Percentiles rank a stretch among this genome's conserved stretches.
phyloP scores from a whole-genome alignment of 2,113 vertebrate species.

The Ictalurus furcatus region DNA sequence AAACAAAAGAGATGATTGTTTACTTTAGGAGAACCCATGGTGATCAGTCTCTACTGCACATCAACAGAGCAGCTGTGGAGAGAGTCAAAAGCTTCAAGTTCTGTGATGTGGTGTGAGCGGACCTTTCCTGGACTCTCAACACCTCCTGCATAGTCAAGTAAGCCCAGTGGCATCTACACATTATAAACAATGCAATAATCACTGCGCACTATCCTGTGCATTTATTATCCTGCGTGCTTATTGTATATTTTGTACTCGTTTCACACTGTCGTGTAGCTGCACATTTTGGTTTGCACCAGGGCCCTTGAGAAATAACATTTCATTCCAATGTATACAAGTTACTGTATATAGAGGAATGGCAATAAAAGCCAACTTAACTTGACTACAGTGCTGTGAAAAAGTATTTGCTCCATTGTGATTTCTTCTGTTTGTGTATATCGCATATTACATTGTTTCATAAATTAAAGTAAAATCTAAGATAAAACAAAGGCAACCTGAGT shows the following conservation, averaged over 20 bases:
- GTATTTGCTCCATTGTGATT: too few relatives aligned
- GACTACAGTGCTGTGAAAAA: background rate
- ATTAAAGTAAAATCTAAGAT: too few relatives aligned
- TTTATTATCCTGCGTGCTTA: background rate
- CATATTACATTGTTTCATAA: too few relatives aligned
- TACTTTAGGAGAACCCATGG: background rate
- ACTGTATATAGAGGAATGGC: background rate
- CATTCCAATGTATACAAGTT: background rate
- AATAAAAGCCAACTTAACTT: background rate
- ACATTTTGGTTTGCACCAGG: background rate
- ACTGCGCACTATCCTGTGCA: background rate
- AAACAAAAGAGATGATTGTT: constrained; percentile 3
- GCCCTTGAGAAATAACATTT: background rate
- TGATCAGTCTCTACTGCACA: background rate
- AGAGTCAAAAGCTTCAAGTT: background rate
- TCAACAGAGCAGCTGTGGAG: background rate
- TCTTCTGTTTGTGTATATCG: too few relatives aligned
- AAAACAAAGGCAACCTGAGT: too few relatives aligned
- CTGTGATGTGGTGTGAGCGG: background rate
- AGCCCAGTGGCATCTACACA: background rate
- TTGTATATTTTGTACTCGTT: background rate
- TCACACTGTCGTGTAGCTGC: background rate
- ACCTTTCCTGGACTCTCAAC: background rate
- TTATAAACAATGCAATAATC: background rate
- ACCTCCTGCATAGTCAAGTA: background rate